phyloP scores from a whole-genome alignment of 30 jellyfish, hydroid and myxozoan genomes.

The Cassiopea andromeda region DNA sequence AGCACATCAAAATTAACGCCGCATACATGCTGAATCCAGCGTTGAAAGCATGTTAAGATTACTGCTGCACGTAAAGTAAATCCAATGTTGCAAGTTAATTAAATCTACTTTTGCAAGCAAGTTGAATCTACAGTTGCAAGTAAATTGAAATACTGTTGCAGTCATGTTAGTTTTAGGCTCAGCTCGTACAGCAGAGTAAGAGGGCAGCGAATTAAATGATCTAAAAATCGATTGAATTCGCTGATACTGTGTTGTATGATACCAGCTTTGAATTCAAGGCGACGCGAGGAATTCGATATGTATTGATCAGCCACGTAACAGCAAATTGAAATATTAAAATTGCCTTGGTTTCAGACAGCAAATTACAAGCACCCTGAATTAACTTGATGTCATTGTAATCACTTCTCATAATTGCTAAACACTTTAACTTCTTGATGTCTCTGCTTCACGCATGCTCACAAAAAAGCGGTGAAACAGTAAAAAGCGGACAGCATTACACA shows the following conservation, averaged over 20 bases:
- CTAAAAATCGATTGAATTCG: slow-evolving; percentile 41
- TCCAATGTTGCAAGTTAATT: too few species aligned
- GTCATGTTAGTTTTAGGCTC: background rate
- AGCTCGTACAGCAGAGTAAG: slow-evolving; percentile 36
- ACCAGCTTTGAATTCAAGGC: slow-evolving; percentile 31
- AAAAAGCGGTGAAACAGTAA: background rate
- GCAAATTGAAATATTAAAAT: background rate
- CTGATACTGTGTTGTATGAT: slow-evolving; percentile 29
- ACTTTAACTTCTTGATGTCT: background rate
- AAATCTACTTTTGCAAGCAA: too few species aligned
- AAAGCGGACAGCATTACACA: background rate
- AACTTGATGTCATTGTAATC: background rate
- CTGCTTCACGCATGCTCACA: background rate
- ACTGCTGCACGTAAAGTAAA: too few species aligned
- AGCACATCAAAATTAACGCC: too few species aligned
- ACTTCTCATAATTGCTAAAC: background rate
- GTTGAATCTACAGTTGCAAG: too few species aligned
- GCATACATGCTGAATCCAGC: too few species aligned
- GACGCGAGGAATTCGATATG: slow-evolving; percentile 8
- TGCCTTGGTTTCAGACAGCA: background rate
- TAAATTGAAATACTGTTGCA: too few species aligned
- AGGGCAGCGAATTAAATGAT: slow-evolving; percentile 37
- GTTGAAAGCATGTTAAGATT: too few species aligned
- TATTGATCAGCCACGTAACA: slow-evolving; percentile 13
- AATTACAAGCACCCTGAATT: background rate